Percentiles rank a stretch among this genome's conserved stretches.
Evolutionary conservation across 2,888 invertebrate genomes (phyloP).

Genomic region (Xestia ashworthii): DNA sequence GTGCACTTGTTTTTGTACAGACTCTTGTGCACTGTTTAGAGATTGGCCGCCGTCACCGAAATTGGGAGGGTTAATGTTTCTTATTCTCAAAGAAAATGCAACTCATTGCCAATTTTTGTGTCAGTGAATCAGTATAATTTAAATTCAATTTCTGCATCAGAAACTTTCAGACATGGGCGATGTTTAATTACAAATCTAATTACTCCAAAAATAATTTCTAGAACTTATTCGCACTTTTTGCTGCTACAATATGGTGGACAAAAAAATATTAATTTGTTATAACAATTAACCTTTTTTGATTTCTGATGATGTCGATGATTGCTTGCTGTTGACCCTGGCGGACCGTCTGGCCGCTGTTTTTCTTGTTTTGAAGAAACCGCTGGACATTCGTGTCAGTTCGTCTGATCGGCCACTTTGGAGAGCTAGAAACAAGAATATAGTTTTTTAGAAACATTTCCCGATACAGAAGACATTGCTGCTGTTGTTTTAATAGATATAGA

Average conservation of each 20-base stretch:
- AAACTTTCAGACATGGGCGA: not conserved
- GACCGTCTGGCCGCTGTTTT: constrained; percentile 94
- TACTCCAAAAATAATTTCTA: constrained; percentile 37
- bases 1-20: not conserved
- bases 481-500: not conserved
- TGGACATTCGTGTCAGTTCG: constrained; percentile 87
- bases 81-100: constrained; percentile 22
- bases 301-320: constrained; percentile 85
- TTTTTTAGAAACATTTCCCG: not conserved
- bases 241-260: not conserved
- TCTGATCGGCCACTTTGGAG: constrained; percentile 84
- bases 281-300: constrained; percentile 83
- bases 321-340: constrained; percentile 92
- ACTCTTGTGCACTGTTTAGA: not conserved
- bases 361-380: constrained; percentile 93
- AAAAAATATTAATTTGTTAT: constrained; percentile 57
- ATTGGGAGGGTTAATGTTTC: not conserved
- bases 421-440: constrained; percentile 84
- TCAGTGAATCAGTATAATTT: not conserved
- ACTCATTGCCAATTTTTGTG: constrained; percentile 26
- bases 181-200: constrained; percentile 58
- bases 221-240: constrained; percentile 42
- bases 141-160: not conserved
- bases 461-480: not conserved
- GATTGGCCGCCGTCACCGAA: not conserved